Percentiles rank a stretch among this genome's conserved stretches.
phyloP scores from a whole-genome alignment of 2,797 vertebrate species.

The Meda fulgida region DNA sequence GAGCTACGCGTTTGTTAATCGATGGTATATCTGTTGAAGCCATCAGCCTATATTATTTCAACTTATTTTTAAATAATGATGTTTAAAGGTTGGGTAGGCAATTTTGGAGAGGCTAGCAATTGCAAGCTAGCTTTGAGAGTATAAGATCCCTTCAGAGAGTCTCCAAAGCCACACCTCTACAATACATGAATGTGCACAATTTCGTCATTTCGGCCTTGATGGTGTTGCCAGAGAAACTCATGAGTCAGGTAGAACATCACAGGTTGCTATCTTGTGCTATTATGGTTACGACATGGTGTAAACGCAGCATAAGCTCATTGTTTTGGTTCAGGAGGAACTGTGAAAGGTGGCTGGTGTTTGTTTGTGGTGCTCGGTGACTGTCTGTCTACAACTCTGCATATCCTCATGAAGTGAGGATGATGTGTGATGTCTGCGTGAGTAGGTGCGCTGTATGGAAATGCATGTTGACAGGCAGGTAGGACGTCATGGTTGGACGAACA shows the following conservation, averaged over 20 bases:
- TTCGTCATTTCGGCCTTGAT: neutral
- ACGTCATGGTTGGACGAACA: neutral
- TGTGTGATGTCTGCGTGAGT: neutral
- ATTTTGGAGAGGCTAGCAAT: neutral
- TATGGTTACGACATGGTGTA: neutral
- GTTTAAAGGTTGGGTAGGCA: neutral
- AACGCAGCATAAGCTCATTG: neutral
- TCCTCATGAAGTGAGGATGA: neutral
- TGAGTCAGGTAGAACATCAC: neutral
- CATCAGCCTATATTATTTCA: neutral
- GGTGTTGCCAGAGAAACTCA: neutral
- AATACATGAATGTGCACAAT: neutral
- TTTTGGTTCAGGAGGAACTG: neutral
- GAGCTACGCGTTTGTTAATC: neutral
- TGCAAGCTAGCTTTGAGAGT: neutral
- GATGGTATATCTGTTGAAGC: neutral
- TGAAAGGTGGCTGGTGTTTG: neutral
- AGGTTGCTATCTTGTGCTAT: neutral
- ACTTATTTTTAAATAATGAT: neutral
- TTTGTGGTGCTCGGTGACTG: neutral
- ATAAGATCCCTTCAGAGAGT: neutral
- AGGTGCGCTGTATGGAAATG: accelerated
- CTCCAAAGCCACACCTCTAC: neutral
- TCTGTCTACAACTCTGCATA: neutral
- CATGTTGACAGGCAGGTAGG: neutral